These are phyloP conservation scores for Drosophila ficusphila DNA, from an alignment of 1,140 invertebrate species.

Conservation along the genomic window DNA sequence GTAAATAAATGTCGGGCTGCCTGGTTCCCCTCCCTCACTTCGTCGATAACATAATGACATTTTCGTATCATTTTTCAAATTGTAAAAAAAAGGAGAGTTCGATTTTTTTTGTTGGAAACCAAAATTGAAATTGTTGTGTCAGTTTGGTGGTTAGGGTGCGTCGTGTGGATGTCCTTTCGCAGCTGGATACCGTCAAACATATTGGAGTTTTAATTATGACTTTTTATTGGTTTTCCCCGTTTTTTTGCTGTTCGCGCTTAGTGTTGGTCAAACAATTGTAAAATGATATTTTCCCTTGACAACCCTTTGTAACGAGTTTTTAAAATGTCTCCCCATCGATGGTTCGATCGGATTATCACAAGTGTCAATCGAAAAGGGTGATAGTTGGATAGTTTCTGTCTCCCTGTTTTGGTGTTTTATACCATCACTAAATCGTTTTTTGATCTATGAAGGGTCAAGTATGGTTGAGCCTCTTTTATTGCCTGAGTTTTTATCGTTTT, in stretches of 20 bases:
- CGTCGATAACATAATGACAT: constrained; percentile 80
- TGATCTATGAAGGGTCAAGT: constrained; percentile 34
- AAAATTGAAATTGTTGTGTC: constrained; percentile 82
- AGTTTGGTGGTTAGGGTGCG: constrained; percentile 45
- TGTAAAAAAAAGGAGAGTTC: constrained; percentile 56
- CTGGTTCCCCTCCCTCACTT: constrained; percentile 14
- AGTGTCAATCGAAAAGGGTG: constrained; percentile 54
- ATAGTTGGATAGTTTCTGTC: constrained; percentile 30
- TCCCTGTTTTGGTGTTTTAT: constrained; percentile 23
- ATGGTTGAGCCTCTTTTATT: constrained; percentile 2
- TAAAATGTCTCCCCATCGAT: constrained; percentile 42
- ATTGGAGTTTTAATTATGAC: constrained; percentile 80
- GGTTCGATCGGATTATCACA: constrained; percentile 58
- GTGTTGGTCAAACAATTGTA: constrained; percentile 76
- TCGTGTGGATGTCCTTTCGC: constrained; percentile 45
- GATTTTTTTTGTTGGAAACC: constrained; percentile 54
- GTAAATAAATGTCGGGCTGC: constrained; percentile 79
- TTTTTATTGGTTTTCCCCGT: constrained; percentile 74
- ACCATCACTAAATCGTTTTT: constrained; percentile 29
- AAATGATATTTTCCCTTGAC: constrained; percentile 62
- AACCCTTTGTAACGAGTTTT: constrained; percentile 63
- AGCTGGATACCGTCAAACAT: constrained; percentile 72
- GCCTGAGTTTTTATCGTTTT: constrained; percentile 37
- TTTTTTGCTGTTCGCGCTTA: constrained; percentile 65
- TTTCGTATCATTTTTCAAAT: constrained; percentile 82